Percentiles rank a stretch among this genome's conserved stretches.
These are phyloP conservation scores for Epiblema foenella DNA, from an alignment of 2,888 invertebrate genomes.

Conservation along the genomic window DNA sequence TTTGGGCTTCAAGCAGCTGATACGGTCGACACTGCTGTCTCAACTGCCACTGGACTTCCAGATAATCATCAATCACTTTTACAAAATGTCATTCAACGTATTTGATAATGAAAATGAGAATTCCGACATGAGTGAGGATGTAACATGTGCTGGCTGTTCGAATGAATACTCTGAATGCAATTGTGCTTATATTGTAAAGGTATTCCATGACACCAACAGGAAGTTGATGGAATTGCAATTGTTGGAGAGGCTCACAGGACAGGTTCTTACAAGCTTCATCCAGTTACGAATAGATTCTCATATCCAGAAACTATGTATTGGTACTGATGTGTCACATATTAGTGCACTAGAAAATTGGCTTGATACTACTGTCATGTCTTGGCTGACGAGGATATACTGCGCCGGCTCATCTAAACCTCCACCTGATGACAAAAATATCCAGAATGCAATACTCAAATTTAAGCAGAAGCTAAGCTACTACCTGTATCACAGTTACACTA, in stretches of 20 bases:
- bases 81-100: constrained; percentile 90
- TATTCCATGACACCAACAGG: constrained; percentile 91
- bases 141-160: constrained; percentile 90
- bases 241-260: constrained; percentile 93
- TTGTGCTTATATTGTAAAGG: constrained; percentile 87
- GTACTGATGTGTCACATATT: constrained; percentile 93
- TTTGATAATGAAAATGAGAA: constrained; percentile 83
- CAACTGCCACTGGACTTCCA: constrained; percentile 89
- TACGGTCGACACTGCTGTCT: constrained; percentile 88
- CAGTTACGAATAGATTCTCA: constrained; percentile 93
- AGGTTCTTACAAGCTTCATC: constrained; percentile 92
- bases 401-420: constrained; percentile 86
- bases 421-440: constrained; percentile 82
- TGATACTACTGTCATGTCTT: constrained; percentile 92
- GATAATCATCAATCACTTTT: constrained; percentile 89
- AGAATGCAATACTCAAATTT: constrained; percentile 86
- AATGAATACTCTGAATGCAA: constrained; percentile 85
- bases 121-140: constrained; percentile 84
- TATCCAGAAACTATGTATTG: constrained; percentile 93
- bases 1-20: constrained; percentile 86
- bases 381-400: constrained; percentile 93
- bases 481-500: constrained; percentile 95
- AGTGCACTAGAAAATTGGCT: constrained; percentile 94
- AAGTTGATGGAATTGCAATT: constrained; percentile 91
- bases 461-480: constrained; percentile 92